These are phyloP conservation scores for Antennarius striatus DNA, from an alignment of 2,113 vertebrate genomes.

Conservation along the genomic window DNA sequence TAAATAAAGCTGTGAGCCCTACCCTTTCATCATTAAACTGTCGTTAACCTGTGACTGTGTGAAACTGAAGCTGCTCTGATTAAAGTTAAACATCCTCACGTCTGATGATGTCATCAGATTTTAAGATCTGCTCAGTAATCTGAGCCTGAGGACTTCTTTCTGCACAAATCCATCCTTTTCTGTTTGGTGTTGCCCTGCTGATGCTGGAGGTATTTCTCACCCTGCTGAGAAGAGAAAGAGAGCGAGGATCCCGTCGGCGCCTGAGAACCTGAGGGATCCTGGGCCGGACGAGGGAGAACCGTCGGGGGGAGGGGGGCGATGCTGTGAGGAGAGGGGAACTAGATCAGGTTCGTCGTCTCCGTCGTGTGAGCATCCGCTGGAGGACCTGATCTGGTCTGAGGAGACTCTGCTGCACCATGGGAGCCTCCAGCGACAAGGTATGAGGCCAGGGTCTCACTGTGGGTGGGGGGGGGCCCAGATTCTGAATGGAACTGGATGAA, in stretches of 20 bases:
- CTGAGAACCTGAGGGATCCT: conserved; percentile 63
- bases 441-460: background rate
- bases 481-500: too few species aligned
- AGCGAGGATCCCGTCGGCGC: conserved; percentile 35
- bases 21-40: too few species aligned
- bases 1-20: too few species aligned
- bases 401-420: conserved; percentile 58
- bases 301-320: background rate
- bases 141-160: background rate
- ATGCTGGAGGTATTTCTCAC: conserved; percentile 78
- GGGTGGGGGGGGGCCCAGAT: background rate
- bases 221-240: conserved; percentile 51
- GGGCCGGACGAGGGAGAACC: conserved; percentile 9
- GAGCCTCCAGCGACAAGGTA: conserved; percentile 63
- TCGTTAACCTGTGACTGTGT: too few species aligned
- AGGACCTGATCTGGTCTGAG: conserved; percentile 20
- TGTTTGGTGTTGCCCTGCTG: conserved; percentile 19
- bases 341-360: conserved; percentile 12
- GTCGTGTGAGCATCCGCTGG: conserved; percentile 4
- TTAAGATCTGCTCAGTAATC: background rate
- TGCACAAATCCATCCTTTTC: conserved; percentile 1
- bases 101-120: too few species aligned
- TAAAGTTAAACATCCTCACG: too few species aligned
- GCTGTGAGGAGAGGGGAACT: background rate
- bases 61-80: too few species aligned